These are phyloP conservation scores for Catostomus latipinnis DNA, from an alignment of 2,797 vertebrate species.

Conservation along the genomic window DNA sequence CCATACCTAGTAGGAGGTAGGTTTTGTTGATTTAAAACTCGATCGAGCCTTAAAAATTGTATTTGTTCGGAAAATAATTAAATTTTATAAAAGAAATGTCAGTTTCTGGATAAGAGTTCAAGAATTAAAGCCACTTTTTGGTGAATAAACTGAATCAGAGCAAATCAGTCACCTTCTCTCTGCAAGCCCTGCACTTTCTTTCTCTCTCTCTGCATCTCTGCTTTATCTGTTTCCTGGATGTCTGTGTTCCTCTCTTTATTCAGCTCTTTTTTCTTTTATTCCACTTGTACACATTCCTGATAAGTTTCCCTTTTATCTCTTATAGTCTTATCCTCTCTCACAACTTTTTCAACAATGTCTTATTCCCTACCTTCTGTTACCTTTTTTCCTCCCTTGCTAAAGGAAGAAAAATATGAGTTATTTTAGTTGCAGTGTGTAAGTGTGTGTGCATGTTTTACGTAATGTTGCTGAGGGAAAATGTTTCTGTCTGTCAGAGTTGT, in stretches of 20 bases:
- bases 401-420: neutral
- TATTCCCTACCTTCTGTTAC: neutral
- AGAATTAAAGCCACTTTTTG: too few species aligned
- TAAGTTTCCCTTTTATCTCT: slow-evolving; percentile 9
- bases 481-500: slow-evolving; percentile 72
- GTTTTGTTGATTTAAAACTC: too few species aligned
- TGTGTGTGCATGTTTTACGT: slow-evolving; percentile 63
- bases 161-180: slow-evolving; percentile 11
- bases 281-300: slow-evolving; percentile 27
- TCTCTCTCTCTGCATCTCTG: neutral
- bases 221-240: slow-evolving; percentile 5
- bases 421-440: slow-evolving; percentile 3
- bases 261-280: neutral
- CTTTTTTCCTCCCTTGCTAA: neutral
- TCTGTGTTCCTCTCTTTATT: neutral
- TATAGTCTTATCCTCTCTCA: neutral
- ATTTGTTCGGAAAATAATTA: too few species aligned
- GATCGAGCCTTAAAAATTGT: too few species aligned
- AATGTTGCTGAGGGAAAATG: slow-evolving; percentile 68
- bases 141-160: neutral
- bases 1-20: too few species aligned
- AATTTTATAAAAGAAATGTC: too few species aligned
- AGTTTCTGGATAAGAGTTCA: neutral
- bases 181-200: slow-evolving; percentile 1
- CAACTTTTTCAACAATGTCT: neutral